A percentile compares a stretch with the other conserved stretches of the same genome.
Conservation (phyloP, 2,797 vertebrate genomes). For the Phyllotis vaccarum region DNA sequence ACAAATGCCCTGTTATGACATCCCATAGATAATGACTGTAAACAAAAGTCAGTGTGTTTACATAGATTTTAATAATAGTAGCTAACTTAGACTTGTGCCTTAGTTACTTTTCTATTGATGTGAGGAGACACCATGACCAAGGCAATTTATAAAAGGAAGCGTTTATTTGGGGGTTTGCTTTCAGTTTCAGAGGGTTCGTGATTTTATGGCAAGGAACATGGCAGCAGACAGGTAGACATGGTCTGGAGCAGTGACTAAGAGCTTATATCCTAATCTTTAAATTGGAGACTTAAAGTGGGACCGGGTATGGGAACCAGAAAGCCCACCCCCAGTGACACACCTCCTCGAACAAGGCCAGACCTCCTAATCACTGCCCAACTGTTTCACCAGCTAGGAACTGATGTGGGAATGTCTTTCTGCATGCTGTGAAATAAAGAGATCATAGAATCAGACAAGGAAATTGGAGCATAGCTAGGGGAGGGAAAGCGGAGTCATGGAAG, state of each 20-base stretch:
- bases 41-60: neutral
- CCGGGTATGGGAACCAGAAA: neutral
- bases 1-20: conserved; percentile 31
- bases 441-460: no score
- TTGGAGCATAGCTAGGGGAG: no score
- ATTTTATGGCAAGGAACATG: neutral
- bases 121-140: neutral
- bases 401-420: no score
- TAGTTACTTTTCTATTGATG: neutral
- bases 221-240: neutral
- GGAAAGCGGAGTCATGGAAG: no score
- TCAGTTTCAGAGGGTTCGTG: neutral
- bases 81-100: neutral
- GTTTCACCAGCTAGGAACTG: no score
- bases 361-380: neutral
- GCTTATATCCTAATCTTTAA: no score
- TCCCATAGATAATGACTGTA: conserved; percentile 27
- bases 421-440: no score
- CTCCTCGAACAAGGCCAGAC: neutral
- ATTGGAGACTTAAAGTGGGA: neutral
- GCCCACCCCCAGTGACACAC: neutral
- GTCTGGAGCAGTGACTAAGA: neutral
- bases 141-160: neutral
- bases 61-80: conserved; percentile 6
- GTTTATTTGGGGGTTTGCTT: neutral